Evolutionary conservation across 2,113 vertebrate genomes (phyloP), one percentile per base, ranked within the genome.

Genomic region (Leiothrix lutea): DNA sequence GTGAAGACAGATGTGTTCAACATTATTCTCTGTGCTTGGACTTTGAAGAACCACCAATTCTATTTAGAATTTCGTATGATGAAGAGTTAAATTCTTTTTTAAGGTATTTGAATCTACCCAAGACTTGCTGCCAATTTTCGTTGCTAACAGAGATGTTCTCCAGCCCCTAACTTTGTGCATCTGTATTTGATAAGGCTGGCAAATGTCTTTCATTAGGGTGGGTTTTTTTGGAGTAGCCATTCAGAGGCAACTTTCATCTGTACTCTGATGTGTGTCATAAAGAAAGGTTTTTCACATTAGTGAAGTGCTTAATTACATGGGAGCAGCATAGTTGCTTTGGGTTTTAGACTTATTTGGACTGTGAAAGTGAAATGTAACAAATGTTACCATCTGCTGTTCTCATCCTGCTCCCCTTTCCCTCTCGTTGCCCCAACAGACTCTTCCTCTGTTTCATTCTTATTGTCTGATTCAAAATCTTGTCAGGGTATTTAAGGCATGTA

Each of bases 161-260:
- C 75, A 73, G 47, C 75, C 44, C 62, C 54, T 93, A 72, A 81
- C 58, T 91, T 91, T 87, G 77, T 97, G 93, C 97, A 97, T 98
- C 97, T 98, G 97, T 97, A 84, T 98, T 97, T 98, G 95, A 98
- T 98, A 97, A 98, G 85, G 69, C 71, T 92, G 78, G 77, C 94
- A 97, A 97, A 97, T 98, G 95, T 86, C 96, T 98, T 97, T 97
- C 96, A 97, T 98, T 98, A 98, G 96, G 81, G 51, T 84, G 40
- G 17, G 6, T 8, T 23, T 95, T 97, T 86, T 91, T 96, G 86
- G 96, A 92, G 94, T 95, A 95, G 96, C 96, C 91, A 62, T 95
- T 97, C 88, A 92, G 93, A 96, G 92, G 64, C 91, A 97, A 91
- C 92, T 85, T 93, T 95, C 80, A 83, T 96, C 95, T 92, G 19